phyloP scores from a whole-genome alignment of 2,797 vertebrate species.

The Typhlichthys eigenmanni region DNA sequence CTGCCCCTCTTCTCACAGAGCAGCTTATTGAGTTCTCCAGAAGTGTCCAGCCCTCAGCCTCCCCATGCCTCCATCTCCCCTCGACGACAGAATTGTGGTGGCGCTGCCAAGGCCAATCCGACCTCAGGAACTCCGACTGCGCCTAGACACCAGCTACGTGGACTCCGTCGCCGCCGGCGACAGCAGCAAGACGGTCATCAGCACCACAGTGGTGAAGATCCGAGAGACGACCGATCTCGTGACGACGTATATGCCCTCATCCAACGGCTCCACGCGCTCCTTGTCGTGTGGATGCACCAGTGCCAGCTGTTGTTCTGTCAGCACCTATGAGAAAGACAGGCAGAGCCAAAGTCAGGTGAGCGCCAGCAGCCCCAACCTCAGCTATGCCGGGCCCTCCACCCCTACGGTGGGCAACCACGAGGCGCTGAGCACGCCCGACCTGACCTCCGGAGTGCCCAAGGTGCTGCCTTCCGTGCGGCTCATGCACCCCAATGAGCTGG shows the following conservation, averaged over 20 bases:
- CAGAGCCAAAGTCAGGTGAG: constrained; percentile 85
- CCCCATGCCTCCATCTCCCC: constrained; percentile 99
- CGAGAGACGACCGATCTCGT: constrained; percentile 89
- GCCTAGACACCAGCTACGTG: constrained; percentile 91
- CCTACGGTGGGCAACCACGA: constrained; percentile 85
- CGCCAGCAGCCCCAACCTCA: constrained; percentile 81
- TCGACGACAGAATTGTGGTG: constrained; percentile 99
- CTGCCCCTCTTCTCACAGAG: constrained; percentile 70
- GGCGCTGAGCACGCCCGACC: constrained; percentile 79
- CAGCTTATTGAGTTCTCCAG: constrained; percentile 86
- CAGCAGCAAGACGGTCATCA: constrained; percentile 75
- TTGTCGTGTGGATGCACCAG: constrained; percentile 99
- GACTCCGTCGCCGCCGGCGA: constrained; percentile 75
- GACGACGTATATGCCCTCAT: constrained; percentile 99
- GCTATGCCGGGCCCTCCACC: constrained; percentile 78
- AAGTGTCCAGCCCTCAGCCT: constrained; percentile 87
- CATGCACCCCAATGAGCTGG: constrained; percentile 94
- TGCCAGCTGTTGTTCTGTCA: constrained; percentile 98
- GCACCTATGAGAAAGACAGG: constrained; percentile 94
- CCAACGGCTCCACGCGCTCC: constrained; percentile 97
- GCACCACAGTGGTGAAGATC: constrained; percentile 88
- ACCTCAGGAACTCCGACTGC: constrained; percentile 98
- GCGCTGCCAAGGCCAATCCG: constrained; percentile 95
- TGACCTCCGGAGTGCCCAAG: constrained; percentile 78
- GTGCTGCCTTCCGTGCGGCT: constrained; percentile 83